Base-by-base conservation (phyloP, 2,797 vertebrate species). In the Neopelma chrysocephalum region DNA sequence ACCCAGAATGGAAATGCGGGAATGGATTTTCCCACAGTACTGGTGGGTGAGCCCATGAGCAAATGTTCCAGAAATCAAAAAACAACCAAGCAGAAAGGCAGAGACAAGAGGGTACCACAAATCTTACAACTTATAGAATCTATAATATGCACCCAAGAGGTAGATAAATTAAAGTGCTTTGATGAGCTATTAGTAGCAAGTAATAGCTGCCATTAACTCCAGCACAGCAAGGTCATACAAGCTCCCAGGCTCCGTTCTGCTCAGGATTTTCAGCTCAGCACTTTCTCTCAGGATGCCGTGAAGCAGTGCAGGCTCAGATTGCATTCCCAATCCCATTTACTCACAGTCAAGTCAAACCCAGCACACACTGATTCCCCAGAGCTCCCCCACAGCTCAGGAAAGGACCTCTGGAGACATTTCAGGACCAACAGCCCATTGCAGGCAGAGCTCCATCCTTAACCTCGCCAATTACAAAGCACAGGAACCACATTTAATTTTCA, bases 171-270 rank as follows among this genome's bases (percentile, higher is more conserved):
- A 40, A 90, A 86, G 89, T 21, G 45, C 78, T 94, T 82, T 92
- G 85, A 96, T 94, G 81, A 95, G 76, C 89, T 82, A 54, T 85
- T 79, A 83, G 80, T 21, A 69, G 71, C 79, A 93, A 92, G 61
- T 91, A 96, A 95, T 56, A 93, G 89, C 73, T 89, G 77, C 72
- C 93, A 89, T 87, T 94, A 96, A 68, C 66, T 85, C 54, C 56
- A 56, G 73, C 95, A 66, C 0, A 83, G 81, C 87, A 87, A 95
- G 82, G 89, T 90, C 82, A 80, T 23, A 20, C 70, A 26, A 57
- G 68, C 95, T 91, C 79, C 85, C 17, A 21, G 66, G n/a, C 40
- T n/a, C 71, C 36, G 7, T 11, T 76, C 91, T 43, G 20, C 40
- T 90, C 42, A 0, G 10, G 21, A 23, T 50, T 68, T 89, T 64